Percentiles rank a stretch among this genome's conserved stretches.
Conservation (phyloP, 37 sponge, comb jelly and placozoan genomes). For the Theonella swinhoei region DNA sequence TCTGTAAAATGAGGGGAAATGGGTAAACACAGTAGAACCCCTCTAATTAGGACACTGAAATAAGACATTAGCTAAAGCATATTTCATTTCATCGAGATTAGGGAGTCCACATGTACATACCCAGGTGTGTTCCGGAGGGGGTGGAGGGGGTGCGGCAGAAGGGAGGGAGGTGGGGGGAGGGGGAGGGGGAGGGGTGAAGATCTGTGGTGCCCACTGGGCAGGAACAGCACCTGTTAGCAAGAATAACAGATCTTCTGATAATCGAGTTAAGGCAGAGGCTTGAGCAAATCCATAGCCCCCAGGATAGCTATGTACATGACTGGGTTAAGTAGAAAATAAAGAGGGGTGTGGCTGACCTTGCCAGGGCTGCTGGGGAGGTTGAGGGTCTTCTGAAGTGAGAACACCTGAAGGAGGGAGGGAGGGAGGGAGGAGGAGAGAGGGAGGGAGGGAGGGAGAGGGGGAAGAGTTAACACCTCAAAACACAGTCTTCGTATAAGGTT, state of each 20-base stretch:
- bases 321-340: no score
- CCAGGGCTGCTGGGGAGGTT: no score
- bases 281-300: no score
- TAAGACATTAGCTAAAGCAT: neutral
- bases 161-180: neutral
- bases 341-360: no score
- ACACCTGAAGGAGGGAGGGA: neutral
- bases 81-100: neutral
- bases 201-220: no score
- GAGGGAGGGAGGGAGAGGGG: neutral
- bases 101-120: neutral
- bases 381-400: no score
- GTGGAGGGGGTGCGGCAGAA: conserved; percentile 3
- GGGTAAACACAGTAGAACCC: no score
- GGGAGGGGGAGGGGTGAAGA: neutral
- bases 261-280: no score
- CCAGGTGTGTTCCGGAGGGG: neutral
- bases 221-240: no score
- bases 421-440: conserved; percentile 1
- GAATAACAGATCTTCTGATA: no score
- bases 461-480: neutral
- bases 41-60: neutral
- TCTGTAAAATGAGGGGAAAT: no score
- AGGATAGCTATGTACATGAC: no score
- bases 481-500: neutral